Base-by-base conservation (phyloP, 2,888 invertebrate species). In the Drosophila borealis region DNA sequence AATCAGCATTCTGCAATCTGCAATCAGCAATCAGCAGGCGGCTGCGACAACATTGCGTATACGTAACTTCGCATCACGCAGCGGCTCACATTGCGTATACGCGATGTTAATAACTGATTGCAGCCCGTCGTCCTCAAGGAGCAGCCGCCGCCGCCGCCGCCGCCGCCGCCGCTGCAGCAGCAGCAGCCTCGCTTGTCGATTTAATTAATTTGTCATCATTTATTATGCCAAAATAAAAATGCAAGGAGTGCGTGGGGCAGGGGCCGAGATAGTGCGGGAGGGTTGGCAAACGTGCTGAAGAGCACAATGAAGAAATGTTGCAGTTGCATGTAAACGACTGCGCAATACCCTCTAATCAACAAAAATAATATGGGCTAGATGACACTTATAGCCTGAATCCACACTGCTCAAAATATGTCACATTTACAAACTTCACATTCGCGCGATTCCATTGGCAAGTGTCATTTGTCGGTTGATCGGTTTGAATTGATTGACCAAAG, bases 181-280 rank as follows among this genome's bases (percentile, higher is more conserved):
- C 34, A 44, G 14, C 67, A 49, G 46, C 45, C 46, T 56, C 55
- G 55, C 70, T 78, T 74, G 75, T 70, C 81, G 70, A 87, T 81
- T 87, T 74, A 83, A 88, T 83, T 83, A 83, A 83, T 83, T 88
- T 85, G 88, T 79, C 88, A 79, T 88, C 85, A 85, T 85, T 79
- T 85, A 84, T 88, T 84, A 81, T 85, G 83, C 74, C 80, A 68
- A 84, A 84, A 76, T 73, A 74, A 56, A 53, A 64, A 29, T 34
- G 54, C 17, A 19, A 36, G n/a, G 19, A n/a, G 21, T 8, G 1
- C n/a, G 21, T 11, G n/a, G 9, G 8, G 17, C 13, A 1, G 17
- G 19, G 41, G 42, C n/a, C 33, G 10, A 44, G 19, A 11, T 13
- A 14, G 17, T 25, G 25, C 36, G 29, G 8, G 2, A 8, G 29